A percentile compares a stretch with the other conserved stretches of the same genome.
Conservation (phyloP, 1,140 invertebrate species). For the Mesaphorura yosii region DNA sequence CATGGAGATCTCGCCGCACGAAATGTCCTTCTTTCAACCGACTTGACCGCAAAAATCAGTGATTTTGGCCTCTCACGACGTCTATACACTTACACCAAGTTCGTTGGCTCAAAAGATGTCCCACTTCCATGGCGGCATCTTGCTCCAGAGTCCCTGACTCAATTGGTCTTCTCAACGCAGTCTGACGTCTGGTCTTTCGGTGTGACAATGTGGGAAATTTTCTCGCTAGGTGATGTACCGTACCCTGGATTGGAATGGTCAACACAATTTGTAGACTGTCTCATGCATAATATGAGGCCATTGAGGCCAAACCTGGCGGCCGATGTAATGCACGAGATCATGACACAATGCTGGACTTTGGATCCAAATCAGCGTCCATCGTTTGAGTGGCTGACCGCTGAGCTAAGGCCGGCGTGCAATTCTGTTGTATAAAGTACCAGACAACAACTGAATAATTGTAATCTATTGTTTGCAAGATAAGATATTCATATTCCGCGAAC, state of each 20-base stretch:
- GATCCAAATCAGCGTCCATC: too few relatives aligned
- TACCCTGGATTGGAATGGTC: conserved; percentile 39
- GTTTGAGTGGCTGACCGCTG: too few relatives aligned
- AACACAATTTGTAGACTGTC: conserved; percentile 39
- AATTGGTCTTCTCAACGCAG: conserved; percentile 37
- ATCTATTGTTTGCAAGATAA: too few relatives aligned
- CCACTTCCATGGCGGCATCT: conserved; percentile 41
- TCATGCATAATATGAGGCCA: too few relatives aligned
- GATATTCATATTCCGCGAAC: too few relatives aligned
- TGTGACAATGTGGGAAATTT: conserved; percentile 40
- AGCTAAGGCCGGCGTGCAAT: too few relatives aligned
- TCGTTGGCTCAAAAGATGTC: background rate
- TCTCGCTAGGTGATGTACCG: conserved; percentile 36
- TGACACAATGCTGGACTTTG: too few relatives aligned
- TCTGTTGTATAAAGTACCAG: too few relatives aligned
- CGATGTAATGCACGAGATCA: too few relatives aligned
- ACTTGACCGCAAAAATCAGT: background rate
- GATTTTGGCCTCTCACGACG: conserved; percentile 45
- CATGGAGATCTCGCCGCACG: background rate
- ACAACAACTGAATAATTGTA: too few relatives aligned
- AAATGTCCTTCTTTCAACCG: background rate
- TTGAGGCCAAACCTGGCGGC: too few relatives aligned
- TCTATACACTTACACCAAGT: conserved; percentile 4
- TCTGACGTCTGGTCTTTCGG: conserved; percentile 43
- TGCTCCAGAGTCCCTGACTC: conserved; percentile 39